Conservation (phyloP, 2,113 vertebrate species). For the Heterochromis multidens region DNA sequence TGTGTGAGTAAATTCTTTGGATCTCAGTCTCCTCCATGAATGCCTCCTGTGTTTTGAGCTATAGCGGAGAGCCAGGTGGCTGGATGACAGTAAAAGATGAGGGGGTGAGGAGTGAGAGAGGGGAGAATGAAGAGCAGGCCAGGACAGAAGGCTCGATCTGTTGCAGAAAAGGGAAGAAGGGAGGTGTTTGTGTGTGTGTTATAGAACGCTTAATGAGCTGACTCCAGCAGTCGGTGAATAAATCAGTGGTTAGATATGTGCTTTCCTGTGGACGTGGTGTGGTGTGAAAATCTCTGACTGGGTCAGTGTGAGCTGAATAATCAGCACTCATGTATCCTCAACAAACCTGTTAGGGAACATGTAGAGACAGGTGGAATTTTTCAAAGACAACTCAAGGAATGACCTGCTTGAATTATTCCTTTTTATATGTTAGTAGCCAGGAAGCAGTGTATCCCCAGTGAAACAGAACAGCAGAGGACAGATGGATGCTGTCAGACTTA, state of each 20-base stretch:
- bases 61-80: constrained; percentile 67
- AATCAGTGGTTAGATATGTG: constrained; percentile 29
- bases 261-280: neutral
- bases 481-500: constrained; percentile 17
- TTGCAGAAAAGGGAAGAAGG: constrained; percentile 41
- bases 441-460: neutral
- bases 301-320: neutral
- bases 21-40: constrained; percentile 61
- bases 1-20: constrained; percentile 61
- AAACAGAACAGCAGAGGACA: constrained; percentile 25
- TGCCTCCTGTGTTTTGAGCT: constrained; percentile 62
- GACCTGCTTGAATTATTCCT: constrained; percentile 46
- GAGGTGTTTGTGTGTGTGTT: constrained; percentile 27
- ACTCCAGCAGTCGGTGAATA: constrained; percentile 36
- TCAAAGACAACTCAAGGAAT: constrained; percentile 15
- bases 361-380: constrained; percentile 11
- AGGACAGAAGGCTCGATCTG: constrained; percentile 61
- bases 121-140: constrained; percentile 33
- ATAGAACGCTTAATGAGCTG: constrained; percentile 52
- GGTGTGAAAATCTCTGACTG: neutral
- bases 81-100: constrained; percentile 64
- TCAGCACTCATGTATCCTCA: neutral
- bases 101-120: constrained; percentile 5
- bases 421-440: constrained; percentile 17
- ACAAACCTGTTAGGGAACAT: neutral